Conservation (phyloP, 2,888 invertebrate genomes). For the Tiliacea aurago region DNA sequence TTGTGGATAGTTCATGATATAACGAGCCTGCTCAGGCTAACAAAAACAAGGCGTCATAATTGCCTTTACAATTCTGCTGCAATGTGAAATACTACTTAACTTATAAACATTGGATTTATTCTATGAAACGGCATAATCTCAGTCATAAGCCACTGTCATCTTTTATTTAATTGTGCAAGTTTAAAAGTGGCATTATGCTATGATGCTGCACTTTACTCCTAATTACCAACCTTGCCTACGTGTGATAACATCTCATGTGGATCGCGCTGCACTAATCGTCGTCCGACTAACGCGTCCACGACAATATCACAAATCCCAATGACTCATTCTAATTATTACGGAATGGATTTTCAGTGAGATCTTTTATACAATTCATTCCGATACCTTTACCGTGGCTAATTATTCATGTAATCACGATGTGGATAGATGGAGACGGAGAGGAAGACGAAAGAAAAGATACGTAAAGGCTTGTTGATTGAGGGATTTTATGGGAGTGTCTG, state of each 20-base stretch:
- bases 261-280: constrained; percentile 11
- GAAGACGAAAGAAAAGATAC: background rate
- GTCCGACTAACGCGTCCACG: constrained; percentile 17
- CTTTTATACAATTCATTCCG: background rate
- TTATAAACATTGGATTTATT: background rate
- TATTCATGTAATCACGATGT: background rate
- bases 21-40: background rate
- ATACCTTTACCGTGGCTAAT: background rate
- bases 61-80: background rate
- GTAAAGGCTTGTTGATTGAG: background rate
- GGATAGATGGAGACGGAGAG: background rate
- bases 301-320: constrained; percentile 19
- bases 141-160: background rate
- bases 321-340: background rate
- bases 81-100: background rate
- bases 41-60: background rate
- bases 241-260: constrained; percentile 48
- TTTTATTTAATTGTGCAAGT: constrained; percentile 10
- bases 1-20: too few species aligned
- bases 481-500: too few species aligned
- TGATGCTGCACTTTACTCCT: constrained; percentile 32
- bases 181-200: constrained; percentile 10
- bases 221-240: constrained; percentile 39
- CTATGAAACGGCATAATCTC: background rate
- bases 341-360: constrained; percentile 7